Conservation (phyloP, 2,888 invertebrate species). For the Plebejus melissa region DNA sequence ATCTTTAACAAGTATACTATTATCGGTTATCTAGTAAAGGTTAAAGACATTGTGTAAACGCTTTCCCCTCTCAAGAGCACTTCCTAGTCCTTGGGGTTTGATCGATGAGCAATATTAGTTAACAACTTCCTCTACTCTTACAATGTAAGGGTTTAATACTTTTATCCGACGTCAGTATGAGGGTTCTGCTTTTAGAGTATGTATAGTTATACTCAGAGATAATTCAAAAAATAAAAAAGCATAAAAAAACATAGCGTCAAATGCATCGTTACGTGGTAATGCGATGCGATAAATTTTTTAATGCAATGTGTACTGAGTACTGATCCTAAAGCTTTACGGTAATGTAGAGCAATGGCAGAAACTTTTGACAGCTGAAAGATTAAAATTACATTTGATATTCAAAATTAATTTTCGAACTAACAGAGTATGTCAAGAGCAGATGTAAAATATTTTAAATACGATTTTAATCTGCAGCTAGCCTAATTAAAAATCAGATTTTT, state of each 20-base stretch:
- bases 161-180: background rate
- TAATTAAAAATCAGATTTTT: background rate
- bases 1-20: background rate
- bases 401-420: background rate
- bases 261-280: no score
- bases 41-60: background rate
- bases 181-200: background rate
- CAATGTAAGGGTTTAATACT: background rate
- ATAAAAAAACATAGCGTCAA: no score
- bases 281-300: no score
- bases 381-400: background rate
- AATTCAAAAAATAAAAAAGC: no score
- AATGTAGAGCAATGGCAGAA: no score
- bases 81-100: slow-evolving; percentile 15
- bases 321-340: no score
- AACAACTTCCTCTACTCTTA: slow-evolving; percentile 2
- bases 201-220: no score
- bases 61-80: slow-evolving; percentile 15
- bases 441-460: background rate
- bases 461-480: background rate
- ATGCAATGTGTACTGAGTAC: no score
- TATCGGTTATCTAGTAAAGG: background rate
- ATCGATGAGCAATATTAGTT: slow-evolving; percentile 13
- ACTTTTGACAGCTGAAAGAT: background rate
- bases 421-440: background rate